A percentile compares a stretch with the other conserved stretches of the same genome.
Evolutionary conservation across 2,888 invertebrate species (phyloP).

Genomic region (Amblyjoppa proteus): DNA sequence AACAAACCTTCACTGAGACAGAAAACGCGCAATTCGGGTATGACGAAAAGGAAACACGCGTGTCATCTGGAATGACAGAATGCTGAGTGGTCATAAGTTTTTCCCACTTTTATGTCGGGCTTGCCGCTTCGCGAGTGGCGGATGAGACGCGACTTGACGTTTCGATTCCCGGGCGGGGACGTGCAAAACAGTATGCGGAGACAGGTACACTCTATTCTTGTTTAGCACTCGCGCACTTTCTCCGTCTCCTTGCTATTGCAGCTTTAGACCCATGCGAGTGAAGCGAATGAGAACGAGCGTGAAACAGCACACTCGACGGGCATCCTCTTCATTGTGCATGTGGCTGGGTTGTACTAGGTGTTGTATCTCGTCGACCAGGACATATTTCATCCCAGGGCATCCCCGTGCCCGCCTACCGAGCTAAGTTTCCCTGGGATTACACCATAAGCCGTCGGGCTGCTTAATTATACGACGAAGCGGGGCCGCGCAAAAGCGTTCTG

Average conservation of each 20-base stretch:
- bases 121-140: neutral
- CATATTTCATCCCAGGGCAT: constrained; percentile 62
- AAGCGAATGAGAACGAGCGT: constrained; percentile 34
- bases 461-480: constrained; percentile 77
- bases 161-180: constrained; percentile 12
- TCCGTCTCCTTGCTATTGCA: neutral
- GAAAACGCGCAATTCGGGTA: neutral
- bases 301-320: constrained; percentile 40
- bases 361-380: constrained; percentile 56
- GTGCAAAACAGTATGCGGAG: neutral
- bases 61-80: constrained; percentile 1
- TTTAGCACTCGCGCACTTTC: neutral
- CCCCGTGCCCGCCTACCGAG: constrained; percentile 46
- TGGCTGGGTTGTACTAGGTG: constrained; percentile 4
- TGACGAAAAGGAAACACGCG: neutral
- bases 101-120: constrained; percentile 1
- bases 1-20: neutral
- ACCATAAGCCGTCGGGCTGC: constrained; percentile 76
- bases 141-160: constrained; percentile 11
- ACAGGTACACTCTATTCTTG: neutral
- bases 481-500: constrained; percentile 44
- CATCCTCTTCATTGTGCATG: constrained; percentile 46
- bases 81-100: constrained; percentile 14
- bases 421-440: constrained; percentile 79
- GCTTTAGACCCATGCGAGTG: neutral